These are phyloP conservation scores for Sardina pilchardus DNA, from an alignment of 2,113 vertebrate species.

Conservation along the genomic window DNA sequence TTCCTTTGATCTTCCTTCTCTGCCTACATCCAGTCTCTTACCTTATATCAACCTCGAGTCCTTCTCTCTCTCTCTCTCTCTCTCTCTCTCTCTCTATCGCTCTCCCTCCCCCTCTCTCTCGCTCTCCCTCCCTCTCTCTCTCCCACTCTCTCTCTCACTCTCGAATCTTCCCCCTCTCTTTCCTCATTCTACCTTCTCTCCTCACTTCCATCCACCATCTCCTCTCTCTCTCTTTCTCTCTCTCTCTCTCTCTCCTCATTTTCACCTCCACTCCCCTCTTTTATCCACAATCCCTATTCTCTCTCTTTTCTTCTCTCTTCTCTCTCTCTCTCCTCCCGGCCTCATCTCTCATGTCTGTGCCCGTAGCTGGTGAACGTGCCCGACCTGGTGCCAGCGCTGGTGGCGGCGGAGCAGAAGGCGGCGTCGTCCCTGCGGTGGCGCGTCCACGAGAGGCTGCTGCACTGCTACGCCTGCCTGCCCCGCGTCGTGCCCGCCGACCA, in stretches of 20 bases:
- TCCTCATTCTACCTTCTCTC: not conserved
- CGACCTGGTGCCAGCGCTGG: constrained; percentile 85
- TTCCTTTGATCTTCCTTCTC: not conserved
- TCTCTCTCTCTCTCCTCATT: not conserved
- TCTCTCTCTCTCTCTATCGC: too few relatives aligned
- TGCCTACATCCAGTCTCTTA: too few relatives aligned
- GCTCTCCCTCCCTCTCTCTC: not conserved
- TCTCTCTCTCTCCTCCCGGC: not conserved
- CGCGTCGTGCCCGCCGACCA: constrained; percentile 88
- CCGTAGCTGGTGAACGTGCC: constrained; percentile 77
- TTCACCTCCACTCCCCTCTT: too few relatives aligned
- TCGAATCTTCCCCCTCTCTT: too few relatives aligned
- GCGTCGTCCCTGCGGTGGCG: constrained; percentile 90
- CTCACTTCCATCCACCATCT: not conserved
- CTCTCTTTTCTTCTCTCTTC: not conserved
- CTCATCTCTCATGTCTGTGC: not conserved
- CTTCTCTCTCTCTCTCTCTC: not conserved
- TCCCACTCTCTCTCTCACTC: not conserved
- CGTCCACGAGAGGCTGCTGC: constrained; percentile 87
- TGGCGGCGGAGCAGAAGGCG: constrained; percentile 85
- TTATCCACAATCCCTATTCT: not conserved
- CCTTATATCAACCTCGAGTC: not conserved
- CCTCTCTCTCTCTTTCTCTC: not conserved
- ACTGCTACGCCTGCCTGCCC: constrained; percentile 87
- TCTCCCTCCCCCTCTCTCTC: not conserved